Base-by-base conservation (phyloP, 2,797 vertebrate species). In the Periparus ater region DNA sequence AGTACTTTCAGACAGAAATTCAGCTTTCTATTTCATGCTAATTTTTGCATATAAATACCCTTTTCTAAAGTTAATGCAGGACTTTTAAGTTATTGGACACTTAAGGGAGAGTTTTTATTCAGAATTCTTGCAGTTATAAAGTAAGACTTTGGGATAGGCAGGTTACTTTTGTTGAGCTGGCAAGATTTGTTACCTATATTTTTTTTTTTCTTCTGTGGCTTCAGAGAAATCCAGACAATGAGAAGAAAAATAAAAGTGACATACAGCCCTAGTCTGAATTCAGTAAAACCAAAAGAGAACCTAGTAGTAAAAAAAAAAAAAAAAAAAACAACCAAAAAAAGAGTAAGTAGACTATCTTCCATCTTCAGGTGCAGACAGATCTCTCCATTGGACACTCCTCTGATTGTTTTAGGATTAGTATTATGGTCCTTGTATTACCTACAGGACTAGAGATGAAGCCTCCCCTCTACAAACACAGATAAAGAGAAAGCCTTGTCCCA, bases 321-420 rank as follows among this genome's bases (percentile, higher is more conserved):
- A 21, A 36, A 25, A 36, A 36, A 9, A 36, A 10, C 8, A 63
- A 32, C 10, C 4, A 27, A 48, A 32, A 34, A 50, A 51, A n/a
- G 12, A 60, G 57, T 65, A 66, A 78, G 58, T 27, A 50, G 78
- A 3, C 30, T 86, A 17, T 78, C 58, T 62, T 83, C 80, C 65
- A 58, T 78, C 73, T 85, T 86, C 38, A 89, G 87, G 48, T 93
- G 82, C 82, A 70, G 95, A 91, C 93, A 92, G 89, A 88, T 93
- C 66, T 75, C 68, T 61, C 17, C 47, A 10, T 6, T 68, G 75
- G 78, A 38, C 68, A 73, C 91, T 94, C 62, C 75, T 77, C 25
- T 89, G 53, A 76, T 94, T 96, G 89, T 93, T 91, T 94, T 68
- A 88, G 95, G 94, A 95, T 95, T 96, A 95, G 93, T 85, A 92